Conservation (phyloP, 1,140 invertebrate species). For the Notospermus geniculatus region DNA sequence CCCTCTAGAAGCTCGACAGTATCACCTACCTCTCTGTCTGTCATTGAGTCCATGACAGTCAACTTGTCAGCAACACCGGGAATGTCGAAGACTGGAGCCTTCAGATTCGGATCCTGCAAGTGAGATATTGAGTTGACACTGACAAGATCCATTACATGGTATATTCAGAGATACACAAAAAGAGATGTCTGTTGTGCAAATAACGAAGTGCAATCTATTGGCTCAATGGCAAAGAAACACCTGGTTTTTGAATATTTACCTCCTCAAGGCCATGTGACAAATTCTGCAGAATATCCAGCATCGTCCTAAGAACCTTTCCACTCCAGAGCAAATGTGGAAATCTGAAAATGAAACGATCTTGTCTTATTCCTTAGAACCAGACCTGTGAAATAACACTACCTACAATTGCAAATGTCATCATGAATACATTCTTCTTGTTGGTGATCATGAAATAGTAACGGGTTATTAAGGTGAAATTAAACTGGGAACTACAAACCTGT, state of each 20-base stretch:
- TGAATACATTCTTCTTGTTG: too few relatives aligned
- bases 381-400: too few relatives aligned
- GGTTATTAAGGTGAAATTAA: neutral
- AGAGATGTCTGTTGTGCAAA: too few relatives aligned
- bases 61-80: slow-evolving; percentile 81
- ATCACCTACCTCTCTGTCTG: slow-evolving; percentile 76
- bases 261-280: slow-evolving; percentile 85
- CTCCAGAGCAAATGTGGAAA: slow-evolving; percentile 76
- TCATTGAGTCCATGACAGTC: slow-evolving; percentile 85
- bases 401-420: too few relatives aligned
- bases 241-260: slow-evolving; percentile 35
- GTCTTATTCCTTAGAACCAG: too few relatives aligned
- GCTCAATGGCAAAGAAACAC: neutral
- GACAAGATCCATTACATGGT: too few relatives aligned
- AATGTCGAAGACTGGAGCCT: slow-evolving; percentile 79
- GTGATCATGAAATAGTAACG: too few relatives aligned
- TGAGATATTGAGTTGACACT: neutral
- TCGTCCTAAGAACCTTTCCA: slow-evolving; percentile 86
- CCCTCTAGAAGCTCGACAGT: too few relatives aligned
- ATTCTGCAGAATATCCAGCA: slow-evolving; percentile 93
- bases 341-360: slow-evolving; percentile 51
- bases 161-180: too few relatives aligned
- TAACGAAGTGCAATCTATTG: slow-evolving; percentile 1
- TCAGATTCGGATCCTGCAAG: slow-evolving; percentile 81
- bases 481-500: slow-evolving; percentile 59